Evolutionary conservation across 1,140 invertebrate species (phyloP), one percentile per base, ranked within the genome.

Genomic region (Drosophila gunungcola): DNA sequence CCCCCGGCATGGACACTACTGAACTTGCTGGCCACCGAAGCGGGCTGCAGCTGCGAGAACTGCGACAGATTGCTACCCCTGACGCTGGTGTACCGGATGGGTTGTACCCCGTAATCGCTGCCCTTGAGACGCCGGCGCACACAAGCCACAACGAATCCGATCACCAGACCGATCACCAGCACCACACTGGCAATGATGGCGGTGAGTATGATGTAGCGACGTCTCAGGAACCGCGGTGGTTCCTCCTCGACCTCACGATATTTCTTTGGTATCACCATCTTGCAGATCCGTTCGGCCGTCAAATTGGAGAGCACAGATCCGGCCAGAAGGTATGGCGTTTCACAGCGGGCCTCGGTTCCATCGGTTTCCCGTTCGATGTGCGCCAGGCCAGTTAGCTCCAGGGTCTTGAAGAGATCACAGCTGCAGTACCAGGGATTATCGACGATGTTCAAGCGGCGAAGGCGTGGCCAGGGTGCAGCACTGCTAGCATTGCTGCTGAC

Each of bases 341-440:
- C 78, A 49, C 91, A 92, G 21, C 91, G 81, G 0, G 90, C 72
- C 41, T 75, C 67, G 0, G 34, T 38, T 0, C 53, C 46, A 27
- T 53, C 53, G 0, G 52, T n/a, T 32, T 72, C 46, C 29, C 36
- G 32, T 41, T 76, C 74, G 27, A 79, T 68, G 6, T 73, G 63
- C 0, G 51, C 49, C 1, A 68, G 21, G 3, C 74, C 81, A 13
- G 73, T 63, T 11, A 70, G 64, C 43, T 91, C 86, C 32, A 92
- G 25, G 0, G 77, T 53, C 25, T 72, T 63, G 2, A 90, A 21
- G 27, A 92, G 67, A 1, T 82, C 93, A 80, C 95, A 95, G 73
- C 94, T 94, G 78, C 95, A 95, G 39, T 93, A 89, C 93, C 95
- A 94, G 48, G 93, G 93, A 92, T 95, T 95, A 4, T 93, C 93